A percentile compares a stretch with the other conserved stretches of the same genome.
These are phyloP conservation scores for Xiphias gladius DNA, from an alignment of 2,113 vertebrate species.

Conservation along the genomic window DNA sequence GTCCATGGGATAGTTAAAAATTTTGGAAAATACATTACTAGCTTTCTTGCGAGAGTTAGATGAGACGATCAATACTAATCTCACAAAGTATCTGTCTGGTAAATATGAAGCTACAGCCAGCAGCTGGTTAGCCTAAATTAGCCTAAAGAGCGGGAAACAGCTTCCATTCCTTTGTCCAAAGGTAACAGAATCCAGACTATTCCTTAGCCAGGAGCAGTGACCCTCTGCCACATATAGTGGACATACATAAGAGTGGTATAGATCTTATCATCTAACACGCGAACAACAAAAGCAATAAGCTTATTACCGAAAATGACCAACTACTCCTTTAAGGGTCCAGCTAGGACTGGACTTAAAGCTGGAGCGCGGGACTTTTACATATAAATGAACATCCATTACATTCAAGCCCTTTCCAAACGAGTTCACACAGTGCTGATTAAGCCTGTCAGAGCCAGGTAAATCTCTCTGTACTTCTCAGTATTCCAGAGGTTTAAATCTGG, in stretches of 20 bases:
- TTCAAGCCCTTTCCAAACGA: no score
- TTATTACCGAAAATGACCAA: background rate
- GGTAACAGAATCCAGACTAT: background rate
- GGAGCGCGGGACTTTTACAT: no score
- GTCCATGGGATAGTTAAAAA: background rate
- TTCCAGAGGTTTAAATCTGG: no score
- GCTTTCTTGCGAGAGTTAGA: background rate
- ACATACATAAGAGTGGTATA: no score
- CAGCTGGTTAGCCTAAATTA: background rate
- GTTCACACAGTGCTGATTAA: no score
- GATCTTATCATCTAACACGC: no score
- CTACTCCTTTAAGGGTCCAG: no score
- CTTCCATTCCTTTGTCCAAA: background rate
- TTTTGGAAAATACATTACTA: constrained; percentile 4
- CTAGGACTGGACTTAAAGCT: background rate
- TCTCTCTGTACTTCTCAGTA: no score
- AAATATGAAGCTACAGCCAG: background rate
- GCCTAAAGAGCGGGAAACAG: background rate
- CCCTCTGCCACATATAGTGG: no score
- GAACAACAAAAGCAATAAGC: no score
- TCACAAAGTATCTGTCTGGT: background rate
- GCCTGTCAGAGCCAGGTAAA: no score
- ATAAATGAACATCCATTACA: no score
- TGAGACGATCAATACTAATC: background rate
- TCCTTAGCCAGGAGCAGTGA: background rate